Evolutionary conservation across 1,140 invertebrate species (phyloP), one percentile per base, ranked within the genome.

Genomic region (Helicoverpa zea): DNA sequence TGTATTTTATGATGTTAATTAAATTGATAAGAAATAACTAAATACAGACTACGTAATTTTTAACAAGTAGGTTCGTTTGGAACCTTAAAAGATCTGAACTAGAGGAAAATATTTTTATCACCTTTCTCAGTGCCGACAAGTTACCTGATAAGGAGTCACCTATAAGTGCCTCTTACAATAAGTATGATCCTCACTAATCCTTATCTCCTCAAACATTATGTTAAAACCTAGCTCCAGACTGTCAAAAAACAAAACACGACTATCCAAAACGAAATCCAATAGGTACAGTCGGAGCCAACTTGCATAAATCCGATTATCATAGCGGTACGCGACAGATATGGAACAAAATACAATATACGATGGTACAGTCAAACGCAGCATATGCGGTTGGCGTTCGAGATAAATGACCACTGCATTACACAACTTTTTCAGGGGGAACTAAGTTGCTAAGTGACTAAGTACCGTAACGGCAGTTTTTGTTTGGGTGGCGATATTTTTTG

Each of bases 401-500:
- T 89, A 87, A 88, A 91, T 88, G 83, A 83, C 84, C 81, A 56
- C 84, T 85, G 88, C 90, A 86, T 89, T 91, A 89, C 84, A 81
- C 80, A 83, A 86, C 59, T 80, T 88, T 90, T 88, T 87, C 86
- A 84, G 84, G 84, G 84, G 87, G 47, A 86, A 86, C 68, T 82
- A 66, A 77, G 59, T 80, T 80, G 64, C 58, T 18, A 80, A 81
- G 61, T 61, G 68, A 79, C 54, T 79, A 52, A 51, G 56, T 72
- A 68, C 51, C 51, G 47, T 47, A 29, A 23, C 61, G 56, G 52
- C 61, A 68, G 47, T 79, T 79, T 78, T 64, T 68, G 52, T 56
- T 35, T 35, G 16, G 11, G 12, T 13, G 29, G 29, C 47, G 51
- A 72, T 61, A 52, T 70, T 72, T 79, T 66, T 66, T 30, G 12